phyloP scores from a whole-genome alignment of 1,140 invertebrate species.

The Drosophila orena region DNA sequence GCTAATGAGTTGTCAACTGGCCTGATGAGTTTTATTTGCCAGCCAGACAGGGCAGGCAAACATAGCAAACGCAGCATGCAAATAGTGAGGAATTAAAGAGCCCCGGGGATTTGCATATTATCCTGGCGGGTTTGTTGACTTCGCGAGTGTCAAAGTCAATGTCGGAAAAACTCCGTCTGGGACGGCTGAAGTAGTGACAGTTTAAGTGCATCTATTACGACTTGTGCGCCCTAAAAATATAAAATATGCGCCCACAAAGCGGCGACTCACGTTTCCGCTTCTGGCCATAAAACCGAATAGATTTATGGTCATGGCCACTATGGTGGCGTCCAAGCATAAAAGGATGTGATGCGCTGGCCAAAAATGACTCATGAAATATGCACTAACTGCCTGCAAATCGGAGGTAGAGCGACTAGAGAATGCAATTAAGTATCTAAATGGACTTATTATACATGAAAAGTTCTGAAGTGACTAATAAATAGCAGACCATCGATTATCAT shows the following conservation, averaged over 20 bases:
- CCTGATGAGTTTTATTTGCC: slow-evolving; percentile 54
- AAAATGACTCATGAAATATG: slow-evolving; percentile 29
- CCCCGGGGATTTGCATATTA: slow-evolving; percentile 50
- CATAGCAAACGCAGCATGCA: not conserved
- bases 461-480: not conserved
- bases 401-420: not conserved
- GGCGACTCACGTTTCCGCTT: slow-evolving; percentile 37
- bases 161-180: slow-evolving; percentile 35
- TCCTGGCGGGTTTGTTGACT: slow-evolving; percentile 48
- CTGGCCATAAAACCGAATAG: slow-evolving; percentile 34
- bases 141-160: slow-evolving; percentile 51
- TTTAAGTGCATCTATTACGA: slow-evolving; percentile 43
- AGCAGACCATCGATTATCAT: not conserved
- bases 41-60: slow-evolving; percentile 37
- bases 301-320: slow-evolving; percentile 24
- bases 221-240: slow-evolving; percentile 16
- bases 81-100: slow-evolving; percentile 18
- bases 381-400: not conserved
- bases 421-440: not conserved
- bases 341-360: slow-evolving; percentile 25
- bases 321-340: slow-evolving; percentile 36
- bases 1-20: slow-evolving; percentile 78
- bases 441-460: too few species aligned
- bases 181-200: slow-evolving; percentile 40
- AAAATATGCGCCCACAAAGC: slow-evolving; percentile 16